Base-by-base conservation (phyloP, 53 echinoderm and acorn worm genomes). In the Pentamera pediparva region DNA sequence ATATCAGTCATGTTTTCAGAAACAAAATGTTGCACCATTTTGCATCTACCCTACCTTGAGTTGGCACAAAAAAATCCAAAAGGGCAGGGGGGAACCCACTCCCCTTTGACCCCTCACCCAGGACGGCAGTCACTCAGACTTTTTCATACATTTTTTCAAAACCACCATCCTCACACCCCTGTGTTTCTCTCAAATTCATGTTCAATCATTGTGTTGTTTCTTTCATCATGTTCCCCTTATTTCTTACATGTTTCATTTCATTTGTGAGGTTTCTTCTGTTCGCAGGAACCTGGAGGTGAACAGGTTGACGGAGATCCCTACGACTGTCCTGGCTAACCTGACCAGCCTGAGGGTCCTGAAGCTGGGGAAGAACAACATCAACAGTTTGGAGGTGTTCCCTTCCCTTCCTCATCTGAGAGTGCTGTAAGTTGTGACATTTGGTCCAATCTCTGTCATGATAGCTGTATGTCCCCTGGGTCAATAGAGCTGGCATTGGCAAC, bases 201-300 rank as follows among this genome's bases (percentile, higher is more conserved):
- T 25, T 52, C 22, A 50, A 5, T 5, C 10, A 20, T 50, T 50
- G n/a, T 50, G 51, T 50, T 11, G 15, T 6, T 52, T 52, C 52
- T 21, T 52, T 52, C 6, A 52, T 52, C 25, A 0, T 15, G 19
- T 52, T 52, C 9, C 9, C 56, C 56, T 56, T 56, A 56, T 12
- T 56, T 56, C 21, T 56, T n/a, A 7, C 7, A 28, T 61, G 10
- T 32, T 61, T 61, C 31, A 28, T 61, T 64, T 35, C 24, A 28
- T 12, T 40, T 59, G 60, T 17, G 13, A 24, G 26, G 8, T 63
- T 0, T 32, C 75, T 73, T 26, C 40, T 49, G 61, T 67, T 45
- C 31, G 27, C 48, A 89, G 90, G 15, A 77, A 89, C 38, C 52
- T 89, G 54, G 79, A 82, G 28, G 78, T 78, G 18, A 89, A 89